Evolutionary conservation across 2,113 vertebrate species (phyloP).

Genomic region (Oncorhynchus gorbuscha): DNA sequence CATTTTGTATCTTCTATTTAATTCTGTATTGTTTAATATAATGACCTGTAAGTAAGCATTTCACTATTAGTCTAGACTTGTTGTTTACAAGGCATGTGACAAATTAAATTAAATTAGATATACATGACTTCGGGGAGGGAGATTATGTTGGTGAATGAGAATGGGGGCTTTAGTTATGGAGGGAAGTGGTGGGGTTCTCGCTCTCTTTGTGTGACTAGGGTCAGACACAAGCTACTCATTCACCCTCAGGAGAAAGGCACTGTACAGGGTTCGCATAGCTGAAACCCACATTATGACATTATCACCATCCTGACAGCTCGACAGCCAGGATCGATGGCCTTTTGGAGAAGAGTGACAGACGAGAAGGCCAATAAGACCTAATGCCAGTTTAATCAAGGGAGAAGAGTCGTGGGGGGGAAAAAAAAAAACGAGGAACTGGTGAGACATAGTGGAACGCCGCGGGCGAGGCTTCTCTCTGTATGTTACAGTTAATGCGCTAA

Average conservation of each 20-base stretch:
- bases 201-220: neutral
- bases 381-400: neutral
- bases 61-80: too few species aligned
- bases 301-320: neutral
- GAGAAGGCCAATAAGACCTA: neutral
- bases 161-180: neutral
- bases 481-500: too few species aligned
- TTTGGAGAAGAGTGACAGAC: neutral
- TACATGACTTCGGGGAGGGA: neutral
- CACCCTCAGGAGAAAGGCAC: neutral
- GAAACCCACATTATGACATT: neutral
- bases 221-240: neutral
- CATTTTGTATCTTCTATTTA: too few species aligned
- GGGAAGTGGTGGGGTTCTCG: neutral
- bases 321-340: too few species aligned
- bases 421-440: neutral
- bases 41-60: too few species aligned
- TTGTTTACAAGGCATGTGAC: too few species aligned
- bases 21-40: too few species aligned
- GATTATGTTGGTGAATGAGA: neutral
- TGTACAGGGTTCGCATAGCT: neutral
- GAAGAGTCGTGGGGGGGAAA: neutral
- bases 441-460: too few species aligned
- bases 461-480: too few species aligned
- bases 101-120: too few species aligned